Evolutionary conservation across 2,113 vertebrate genomes (phyloP).

Genomic region (Brevimyrus niger): DNA sequence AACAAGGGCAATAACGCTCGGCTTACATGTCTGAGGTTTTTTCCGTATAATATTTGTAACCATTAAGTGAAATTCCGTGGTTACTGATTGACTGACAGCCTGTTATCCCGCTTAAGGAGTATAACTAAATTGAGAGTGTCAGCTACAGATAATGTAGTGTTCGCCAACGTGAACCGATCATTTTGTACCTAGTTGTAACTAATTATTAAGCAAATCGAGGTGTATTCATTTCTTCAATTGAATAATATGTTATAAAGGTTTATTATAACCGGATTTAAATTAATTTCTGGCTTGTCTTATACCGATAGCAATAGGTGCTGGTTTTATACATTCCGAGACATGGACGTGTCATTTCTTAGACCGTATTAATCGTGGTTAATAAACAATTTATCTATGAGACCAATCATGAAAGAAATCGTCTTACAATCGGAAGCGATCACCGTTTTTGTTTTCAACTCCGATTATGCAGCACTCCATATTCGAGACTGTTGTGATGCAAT

Average conservation of each 20-base stretch:
- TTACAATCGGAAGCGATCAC: neutral
- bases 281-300: neutral
- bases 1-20: constrained; percentile 40
- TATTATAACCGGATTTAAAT: neutral
- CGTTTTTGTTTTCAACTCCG: neutral
- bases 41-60: neutral
- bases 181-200: neutral
- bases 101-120: neutral
- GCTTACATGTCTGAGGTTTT: neutral
- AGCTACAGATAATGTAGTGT: neutral
- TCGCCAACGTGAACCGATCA: neutral
- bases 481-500: neutral
- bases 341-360: neutral
- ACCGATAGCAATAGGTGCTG: neutral
- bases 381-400: constrained; percentile 1
- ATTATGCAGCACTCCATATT: neutral
- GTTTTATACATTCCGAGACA: constrained; percentile 2
- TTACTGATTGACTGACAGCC: neutral
- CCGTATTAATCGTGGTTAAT: neutral
- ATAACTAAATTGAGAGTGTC: neutral
- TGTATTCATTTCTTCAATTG: neutral
- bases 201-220: neutral
- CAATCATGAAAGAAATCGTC: neutral
- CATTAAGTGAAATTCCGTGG: constrained; percentile 30
- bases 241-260: neutral